Percentiles rank a stretch among this genome's conserved stretches.
phyloP scores from a whole-genome alignment of 2,888 invertebrate genomes.

The Malthinus flaveolus region DNA sequence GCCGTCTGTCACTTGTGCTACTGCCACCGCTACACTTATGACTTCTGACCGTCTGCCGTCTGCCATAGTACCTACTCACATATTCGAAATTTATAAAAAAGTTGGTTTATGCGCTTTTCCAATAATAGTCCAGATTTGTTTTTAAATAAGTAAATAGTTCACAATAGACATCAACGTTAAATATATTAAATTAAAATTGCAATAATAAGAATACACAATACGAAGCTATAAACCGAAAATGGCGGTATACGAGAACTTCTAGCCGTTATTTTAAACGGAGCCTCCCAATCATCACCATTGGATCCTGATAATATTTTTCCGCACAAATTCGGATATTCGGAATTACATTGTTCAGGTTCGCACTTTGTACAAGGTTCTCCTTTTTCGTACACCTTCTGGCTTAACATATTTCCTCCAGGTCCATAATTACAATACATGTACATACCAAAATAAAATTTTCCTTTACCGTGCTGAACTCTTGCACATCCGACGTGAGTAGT shows the following conservation, averaged over 20 bases:
- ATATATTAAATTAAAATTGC: neutral
- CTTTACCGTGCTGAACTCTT: neutral
- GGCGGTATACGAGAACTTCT: neutral
- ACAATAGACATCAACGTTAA: neutral
- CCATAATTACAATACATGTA: slow-evolving; percentile 23
- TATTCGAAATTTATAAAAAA: too few relatives aligned
- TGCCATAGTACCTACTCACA: too few relatives aligned
- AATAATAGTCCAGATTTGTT: too few relatives aligned
- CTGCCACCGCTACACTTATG: too few relatives aligned
- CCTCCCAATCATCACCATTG: slow-evolving; percentile 3
- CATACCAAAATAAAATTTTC: neutral
- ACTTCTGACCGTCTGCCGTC: too few relatives aligned
- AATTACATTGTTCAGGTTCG: neutral
- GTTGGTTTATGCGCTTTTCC: too few relatives aligned
- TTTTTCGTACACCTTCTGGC: slow-evolving; percentile 15
- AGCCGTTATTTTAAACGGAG: neutral
- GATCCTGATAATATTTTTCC: neutral
- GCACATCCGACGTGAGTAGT: slow-evolving; percentile 32
- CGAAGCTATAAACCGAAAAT: neutral
- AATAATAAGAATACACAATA: neutral
- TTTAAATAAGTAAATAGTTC: neutral
- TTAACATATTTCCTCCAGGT: slow-evolving; percentile 12
- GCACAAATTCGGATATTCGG: neutral
- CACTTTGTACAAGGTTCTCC: slow-evolving; percentile 13
- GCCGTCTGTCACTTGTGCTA: too few relatives aligned